These are phyloP conservation scores for Aethes cnicana DNA, from an alignment of 2,888 invertebrate genomes.

Conservation along the genomic window DNA sequence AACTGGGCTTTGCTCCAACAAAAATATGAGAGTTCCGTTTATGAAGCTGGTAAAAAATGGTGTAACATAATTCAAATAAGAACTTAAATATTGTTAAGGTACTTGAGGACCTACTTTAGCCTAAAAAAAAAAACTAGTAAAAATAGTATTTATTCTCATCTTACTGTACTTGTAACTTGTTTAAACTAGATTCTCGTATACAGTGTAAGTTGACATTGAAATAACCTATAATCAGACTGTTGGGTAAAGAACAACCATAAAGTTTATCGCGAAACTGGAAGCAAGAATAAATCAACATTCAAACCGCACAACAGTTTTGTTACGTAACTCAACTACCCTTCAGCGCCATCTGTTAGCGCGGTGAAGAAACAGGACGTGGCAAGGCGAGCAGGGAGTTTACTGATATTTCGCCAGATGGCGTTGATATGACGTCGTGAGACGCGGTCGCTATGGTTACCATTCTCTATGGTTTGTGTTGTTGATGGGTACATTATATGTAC, in stretches of 20 bases:
- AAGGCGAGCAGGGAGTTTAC: slow-evolving; percentile 7
- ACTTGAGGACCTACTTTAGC: too few relatives aligned
- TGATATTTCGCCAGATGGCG: slow-evolving; percentile 16
- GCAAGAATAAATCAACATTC: too few relatives aligned
- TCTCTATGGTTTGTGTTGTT: neutral
- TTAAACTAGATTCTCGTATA: neutral
- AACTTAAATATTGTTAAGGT: too few relatives aligned
- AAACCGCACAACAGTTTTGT: slow-evolving; percentile 10
- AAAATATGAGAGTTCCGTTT: too few relatives aligned
- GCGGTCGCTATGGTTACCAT: slow-evolving; percentile 15
- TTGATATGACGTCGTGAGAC: slow-evolving; percentile 1
- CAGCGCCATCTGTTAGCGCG: slow-evolving; percentile 17
- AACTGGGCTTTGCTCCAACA: too few relatives aligned
- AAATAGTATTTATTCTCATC: neutral
- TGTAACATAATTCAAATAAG: too few relatives aligned
- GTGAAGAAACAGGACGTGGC: slow-evolving; percentile 7
- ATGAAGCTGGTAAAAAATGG: too few relatives aligned
- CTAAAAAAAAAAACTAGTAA: too few relatives aligned
- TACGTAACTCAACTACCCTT: slow-evolving; percentile 11
- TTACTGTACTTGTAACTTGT: neutral
- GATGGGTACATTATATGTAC: neutral
- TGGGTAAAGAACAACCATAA: too few relatives aligned
- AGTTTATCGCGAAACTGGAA: too few relatives aligned
- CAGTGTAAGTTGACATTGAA: too few relatives aligned
- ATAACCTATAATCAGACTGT: too few relatives aligned